phyloP scores from a whole-genome alignment of 2,888 invertebrate genomes.

The Caenorhabditis sp. region DNA sequence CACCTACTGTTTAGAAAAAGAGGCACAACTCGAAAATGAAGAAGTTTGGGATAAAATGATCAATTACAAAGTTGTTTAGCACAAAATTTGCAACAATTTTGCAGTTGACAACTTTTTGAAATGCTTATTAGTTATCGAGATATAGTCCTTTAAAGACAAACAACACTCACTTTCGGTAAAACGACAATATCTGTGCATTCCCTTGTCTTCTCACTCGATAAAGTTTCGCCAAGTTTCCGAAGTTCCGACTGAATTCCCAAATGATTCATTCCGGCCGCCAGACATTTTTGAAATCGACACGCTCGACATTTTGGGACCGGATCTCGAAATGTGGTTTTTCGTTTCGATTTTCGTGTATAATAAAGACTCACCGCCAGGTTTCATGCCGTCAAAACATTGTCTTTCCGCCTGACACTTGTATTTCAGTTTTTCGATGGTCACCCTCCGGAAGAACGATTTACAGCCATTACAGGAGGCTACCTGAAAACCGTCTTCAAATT shows the following conservation, averaged over 20 bases:
- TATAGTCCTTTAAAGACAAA: too few relatives aligned
- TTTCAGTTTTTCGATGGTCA: conserved; percentile 29
- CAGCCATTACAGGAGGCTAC: conserved; percentile 34
- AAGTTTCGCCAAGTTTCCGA: conserved; percentile 11
- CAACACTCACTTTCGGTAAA: conserved; percentile 27
- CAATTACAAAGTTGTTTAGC: not conserved
- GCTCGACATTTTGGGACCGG: conserved; percentile 34
- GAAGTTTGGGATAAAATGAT: not conserved
- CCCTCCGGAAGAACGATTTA: conserved; percentile 39
- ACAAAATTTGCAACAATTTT: not conserved
- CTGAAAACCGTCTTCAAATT: not conserved
- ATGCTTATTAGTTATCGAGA: too few relatives aligned
- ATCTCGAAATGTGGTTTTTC: conserved; percentile 1
- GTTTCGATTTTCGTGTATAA: not conserved
- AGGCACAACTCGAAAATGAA: too few relatives aligned
- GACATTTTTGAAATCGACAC: conserved; percentile 33
- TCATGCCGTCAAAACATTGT: conserved; percentile 18
- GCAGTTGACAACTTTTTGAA: not conserved
- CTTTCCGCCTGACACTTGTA: conserved; percentile 16
- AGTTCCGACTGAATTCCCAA: conserved; percentile 47
- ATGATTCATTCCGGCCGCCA: conserved; percentile 30
- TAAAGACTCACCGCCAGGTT: conserved; percentile 34
- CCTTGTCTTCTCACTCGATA: not conserved
- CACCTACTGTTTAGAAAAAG: too few relatives aligned
- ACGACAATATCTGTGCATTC: conserved; percentile 26